Evolutionary conservation across 2,797 vertebrate genomes (phyloP).

Genomic region (Poecilia wingei): DNA sequence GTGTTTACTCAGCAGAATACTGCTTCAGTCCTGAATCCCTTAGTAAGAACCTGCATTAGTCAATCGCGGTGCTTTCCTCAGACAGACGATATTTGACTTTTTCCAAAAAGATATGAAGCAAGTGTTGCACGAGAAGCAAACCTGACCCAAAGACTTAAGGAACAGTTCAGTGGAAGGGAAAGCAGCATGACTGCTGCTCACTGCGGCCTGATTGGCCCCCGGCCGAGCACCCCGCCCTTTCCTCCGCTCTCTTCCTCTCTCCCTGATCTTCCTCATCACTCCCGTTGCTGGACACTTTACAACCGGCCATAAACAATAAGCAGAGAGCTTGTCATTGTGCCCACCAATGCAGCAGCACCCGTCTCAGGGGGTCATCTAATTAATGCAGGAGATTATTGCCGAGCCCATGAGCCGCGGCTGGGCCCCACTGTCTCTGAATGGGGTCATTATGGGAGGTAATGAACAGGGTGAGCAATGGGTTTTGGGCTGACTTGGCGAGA

Average conservation of each 20-base stretch:
- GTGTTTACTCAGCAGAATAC: slow-evolving; percentile 21
- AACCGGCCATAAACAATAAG: slow-evolving; percentile 69
- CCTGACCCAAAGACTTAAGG: not conserved
- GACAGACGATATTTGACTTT: not conserved
- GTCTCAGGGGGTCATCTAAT: slow-evolving; percentile 73
- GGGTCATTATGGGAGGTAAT: slow-evolving; percentile 73
- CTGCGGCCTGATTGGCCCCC: not conserved
- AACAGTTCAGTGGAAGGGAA: not conserved
- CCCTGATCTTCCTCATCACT: slow-evolving; percentile 43
- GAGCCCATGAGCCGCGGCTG: slow-evolving; percentile 62
- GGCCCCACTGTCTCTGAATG: slow-evolving; percentile 60
- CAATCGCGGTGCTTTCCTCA: not conserved
- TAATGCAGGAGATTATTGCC: slow-evolving; percentile 72
- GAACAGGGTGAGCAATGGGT: slow-evolving; percentile 72
- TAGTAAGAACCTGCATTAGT: slow-evolving; percentile 13
- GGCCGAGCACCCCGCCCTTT: not conserved
- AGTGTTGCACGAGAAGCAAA: not conserved
- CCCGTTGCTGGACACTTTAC: slow-evolving; percentile 57
- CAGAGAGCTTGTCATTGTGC: slow-evolving; percentile 63
- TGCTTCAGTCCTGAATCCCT: slow-evolving; percentile 13
- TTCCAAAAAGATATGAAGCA: not conserved
- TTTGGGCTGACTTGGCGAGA: slow-evolving; percentile 60
- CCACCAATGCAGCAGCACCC: slow-evolving; percentile 49
- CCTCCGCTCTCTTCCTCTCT: not conserved
- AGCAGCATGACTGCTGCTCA: slow-evolving; percentile 13